Percentiles rank a stretch among this genome's conserved stretches.
Evolutionary conservation across 2,797 vertebrate genomes (phyloP).

Genomic region (Chelon labrosus): DNA sequence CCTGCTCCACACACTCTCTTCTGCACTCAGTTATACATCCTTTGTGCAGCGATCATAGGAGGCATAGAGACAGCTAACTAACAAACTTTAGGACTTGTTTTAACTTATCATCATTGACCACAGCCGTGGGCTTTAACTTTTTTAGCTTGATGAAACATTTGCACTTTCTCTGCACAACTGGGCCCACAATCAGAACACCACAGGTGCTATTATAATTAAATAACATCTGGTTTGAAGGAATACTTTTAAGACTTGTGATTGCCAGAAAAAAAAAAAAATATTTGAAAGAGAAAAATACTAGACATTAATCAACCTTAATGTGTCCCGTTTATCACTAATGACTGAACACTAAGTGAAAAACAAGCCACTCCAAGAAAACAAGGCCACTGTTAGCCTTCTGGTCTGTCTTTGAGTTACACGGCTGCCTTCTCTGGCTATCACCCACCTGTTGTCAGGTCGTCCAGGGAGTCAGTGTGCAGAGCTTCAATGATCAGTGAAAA

Average conservation of each 20-base stretch:
- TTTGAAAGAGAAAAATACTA: neutral
- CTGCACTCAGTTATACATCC: slow-evolving; percentile 27
- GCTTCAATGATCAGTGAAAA: slow-evolving; percentile 99
- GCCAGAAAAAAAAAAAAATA: neutral
- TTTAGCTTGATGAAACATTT: neutral
- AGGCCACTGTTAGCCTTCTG: slow-evolving; percentile 52
- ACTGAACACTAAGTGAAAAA: slow-evolving; percentile 37
- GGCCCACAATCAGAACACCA: neutral
- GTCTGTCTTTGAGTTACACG: slow-evolving; percentile 60
- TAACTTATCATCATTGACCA: neutral
- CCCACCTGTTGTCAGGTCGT: slow-evolving; percentile 96
- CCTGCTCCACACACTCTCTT: neutral
- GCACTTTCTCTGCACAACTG: neutral
- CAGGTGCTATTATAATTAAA: neutral
- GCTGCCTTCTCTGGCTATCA: slow-evolving; percentile 61
- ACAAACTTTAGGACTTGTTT: too few species aligned
- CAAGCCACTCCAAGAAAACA: slow-evolving; percentile 32
- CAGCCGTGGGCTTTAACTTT: neutral
- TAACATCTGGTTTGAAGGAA: too few species aligned
- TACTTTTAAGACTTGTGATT: neutral
- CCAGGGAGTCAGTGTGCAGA: slow-evolving; percentile 93
- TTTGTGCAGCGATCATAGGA: slow-evolving; percentile 53
- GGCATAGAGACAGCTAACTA: slow-evolving; percentile 32
- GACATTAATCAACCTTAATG: neutral
- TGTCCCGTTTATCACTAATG: slow-evolving; percentile 10